A percentile compares a stretch with the other conserved stretches of the same genome.
Evolutionary conservation across 2,797 vertebrate genomes (phyloP).

Genomic region (Lithobates pipiens): DNA sequence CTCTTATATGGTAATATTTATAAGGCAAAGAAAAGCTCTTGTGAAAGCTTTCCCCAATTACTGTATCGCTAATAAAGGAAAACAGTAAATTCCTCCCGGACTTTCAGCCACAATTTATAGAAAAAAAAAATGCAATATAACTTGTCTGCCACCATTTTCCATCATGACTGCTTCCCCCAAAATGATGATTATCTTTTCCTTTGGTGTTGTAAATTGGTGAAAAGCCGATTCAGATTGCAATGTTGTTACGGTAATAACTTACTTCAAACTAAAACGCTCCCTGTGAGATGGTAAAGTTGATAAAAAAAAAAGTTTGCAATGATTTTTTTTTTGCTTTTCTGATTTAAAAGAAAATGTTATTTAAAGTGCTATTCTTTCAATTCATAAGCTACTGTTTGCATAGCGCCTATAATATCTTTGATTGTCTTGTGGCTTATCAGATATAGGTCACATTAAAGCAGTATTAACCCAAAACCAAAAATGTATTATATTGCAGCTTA

Average conservation of each 20-base stretch:
- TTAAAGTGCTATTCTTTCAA: not conserved
- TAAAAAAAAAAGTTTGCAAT: constrained; percentile 1
- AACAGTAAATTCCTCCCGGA: constrained; percentile 51
- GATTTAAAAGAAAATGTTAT: not conserved
- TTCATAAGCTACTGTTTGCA: no score
- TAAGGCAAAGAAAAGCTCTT: constrained; percentile 21
- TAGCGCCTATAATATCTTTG: no score
- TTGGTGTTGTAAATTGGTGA: constrained; percentile 40
- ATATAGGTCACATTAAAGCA: no score
- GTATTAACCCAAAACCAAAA: no score
- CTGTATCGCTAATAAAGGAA: constrained; percentile 39
- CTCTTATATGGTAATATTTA: constrained; percentile 44
- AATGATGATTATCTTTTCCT: constrained; percentile 32
- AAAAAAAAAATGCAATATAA: constrained; percentile 40
- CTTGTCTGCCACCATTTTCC: constrained; percentile 24
- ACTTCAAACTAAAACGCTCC: constrained; percentile 2
- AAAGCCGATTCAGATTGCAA: constrained; percentile 38
- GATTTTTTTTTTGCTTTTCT: not conserved
- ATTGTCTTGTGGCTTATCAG: no score
- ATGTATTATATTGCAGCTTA: no score
- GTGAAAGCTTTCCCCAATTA: constrained; percentile 51
- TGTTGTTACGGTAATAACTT: constrained; percentile 17
- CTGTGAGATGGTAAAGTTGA: constrained; percentile 10
- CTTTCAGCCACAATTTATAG: constrained; percentile 43
- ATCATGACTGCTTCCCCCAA: not conserved